Evolutionary conservation across 2,113 vertebrate genomes (phyloP).

Genomic region (Nipponia nippon): DNA sequence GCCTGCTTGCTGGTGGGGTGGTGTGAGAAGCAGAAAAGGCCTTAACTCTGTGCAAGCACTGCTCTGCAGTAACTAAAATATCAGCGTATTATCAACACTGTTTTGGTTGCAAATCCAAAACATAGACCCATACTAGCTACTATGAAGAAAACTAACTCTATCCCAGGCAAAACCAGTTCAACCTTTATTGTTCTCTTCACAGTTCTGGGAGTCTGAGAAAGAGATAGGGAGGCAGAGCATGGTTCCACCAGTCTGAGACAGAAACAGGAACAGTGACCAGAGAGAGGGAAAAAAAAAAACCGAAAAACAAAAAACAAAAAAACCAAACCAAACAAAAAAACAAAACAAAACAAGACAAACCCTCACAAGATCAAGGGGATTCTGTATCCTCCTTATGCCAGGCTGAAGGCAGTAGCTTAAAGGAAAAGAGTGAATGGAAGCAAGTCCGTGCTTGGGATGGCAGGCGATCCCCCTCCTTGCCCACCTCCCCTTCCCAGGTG

Average conservation of each 20-base stretch:
- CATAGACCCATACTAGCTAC: not conserved
- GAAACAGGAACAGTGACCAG: not conserved
- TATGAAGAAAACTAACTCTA: not conserved
- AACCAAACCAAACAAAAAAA: too few species aligned
- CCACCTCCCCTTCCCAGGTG: not conserved
- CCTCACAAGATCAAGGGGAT: not conserved
- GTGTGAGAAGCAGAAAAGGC: not conserved
- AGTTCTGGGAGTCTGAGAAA: not conserved
- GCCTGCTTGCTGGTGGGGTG: fast-evolving
- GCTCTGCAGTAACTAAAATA: not conserved
- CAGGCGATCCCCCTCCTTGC: not conserved
- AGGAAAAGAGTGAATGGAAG: not conserved
- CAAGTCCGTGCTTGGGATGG: not conserved
- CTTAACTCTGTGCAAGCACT: fast-evolving
- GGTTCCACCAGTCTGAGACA: too few species aligned
- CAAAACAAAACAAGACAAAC: too few species aligned
- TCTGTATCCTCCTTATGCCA: not conserved
- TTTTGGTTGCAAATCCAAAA: not conserved
- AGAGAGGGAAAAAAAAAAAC: not conserved
- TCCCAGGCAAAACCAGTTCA: not conserved
- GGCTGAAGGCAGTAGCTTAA: not conserved
- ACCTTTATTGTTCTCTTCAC: not conserved
- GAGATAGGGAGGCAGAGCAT: too few species aligned
- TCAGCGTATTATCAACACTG: not conserved
- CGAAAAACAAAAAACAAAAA: too few species aligned